These are phyloP conservation scores for Anthoscopus minutus DNA, from an alignment of 2,113 vertebrate genomes.

Conservation along the genomic window DNA sequence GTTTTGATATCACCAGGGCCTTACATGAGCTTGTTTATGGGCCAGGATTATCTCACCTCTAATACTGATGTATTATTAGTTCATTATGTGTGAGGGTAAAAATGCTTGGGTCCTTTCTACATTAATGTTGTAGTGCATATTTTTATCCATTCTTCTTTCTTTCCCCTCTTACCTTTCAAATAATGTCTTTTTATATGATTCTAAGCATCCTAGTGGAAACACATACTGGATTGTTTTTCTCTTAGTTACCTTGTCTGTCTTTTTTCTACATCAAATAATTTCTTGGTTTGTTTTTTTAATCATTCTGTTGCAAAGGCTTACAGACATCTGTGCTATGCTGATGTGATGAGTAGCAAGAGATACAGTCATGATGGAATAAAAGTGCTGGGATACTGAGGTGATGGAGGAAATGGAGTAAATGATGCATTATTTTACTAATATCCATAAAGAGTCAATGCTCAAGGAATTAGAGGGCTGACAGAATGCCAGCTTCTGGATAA, in stretches of 20 bases:
- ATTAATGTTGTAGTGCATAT: not conserved
- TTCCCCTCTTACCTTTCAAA: not conserved
- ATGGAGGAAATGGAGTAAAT: not conserved
- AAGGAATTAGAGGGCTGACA: not conserved
- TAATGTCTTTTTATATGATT: not conserved
- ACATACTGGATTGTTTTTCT: not conserved
- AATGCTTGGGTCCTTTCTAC: not conserved
- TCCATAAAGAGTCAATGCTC: slow-evolving; percentile 7
- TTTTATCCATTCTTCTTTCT: not conserved
- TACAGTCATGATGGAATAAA: not conserved
- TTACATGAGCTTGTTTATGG: not conserved
- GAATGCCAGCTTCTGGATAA: slow-evolving; percentile 17
- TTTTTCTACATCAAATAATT: not conserved
- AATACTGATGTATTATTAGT: not conserved
- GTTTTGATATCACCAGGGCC: not conserved
- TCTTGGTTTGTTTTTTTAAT: not conserved
- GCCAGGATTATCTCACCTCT: not conserved
- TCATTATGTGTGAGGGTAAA: not conserved
- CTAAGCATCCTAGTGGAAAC: not conserved
- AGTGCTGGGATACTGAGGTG: not conserved
- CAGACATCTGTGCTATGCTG: not conserved
- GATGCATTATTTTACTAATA: not conserved
- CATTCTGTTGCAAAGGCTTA: not conserved
- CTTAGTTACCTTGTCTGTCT: not conserved
- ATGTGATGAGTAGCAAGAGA: not conserved